Percentiles rank a stretch among this genome's conserved stretches.
phyloP scores from a whole-genome alignment of 2,797 vertebrate genomes.

The Trematomus bernacchii region DNA sequence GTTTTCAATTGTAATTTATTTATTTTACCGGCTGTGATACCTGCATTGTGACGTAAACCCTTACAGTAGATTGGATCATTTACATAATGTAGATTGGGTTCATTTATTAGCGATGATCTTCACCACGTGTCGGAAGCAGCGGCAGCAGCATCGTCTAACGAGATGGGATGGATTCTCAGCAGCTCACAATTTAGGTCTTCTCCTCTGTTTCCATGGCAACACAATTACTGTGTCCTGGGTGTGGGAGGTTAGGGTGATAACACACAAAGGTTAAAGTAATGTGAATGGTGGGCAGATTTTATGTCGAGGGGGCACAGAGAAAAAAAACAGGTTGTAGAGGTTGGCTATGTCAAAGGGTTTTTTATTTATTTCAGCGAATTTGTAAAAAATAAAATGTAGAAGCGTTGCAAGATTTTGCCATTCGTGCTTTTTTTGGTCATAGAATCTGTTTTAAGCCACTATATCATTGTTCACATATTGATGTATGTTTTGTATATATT shows the following conservation, averaged over 20 bases:
- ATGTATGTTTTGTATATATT: background rate
- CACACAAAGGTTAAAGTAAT: constrained; percentile 55
- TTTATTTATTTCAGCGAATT: background rate
- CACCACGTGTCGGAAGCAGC: constrained; percentile 37
- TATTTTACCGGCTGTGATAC: constrained; percentile 5
- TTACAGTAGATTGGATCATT: constrained; percentile 10
- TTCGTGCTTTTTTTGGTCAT: background rate
- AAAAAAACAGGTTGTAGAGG: constrained; percentile 2
- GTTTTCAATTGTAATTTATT: constrained; percentile 5
- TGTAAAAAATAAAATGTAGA: background rate
- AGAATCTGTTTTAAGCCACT: background rate
- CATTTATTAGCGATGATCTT: constrained; percentile 65
- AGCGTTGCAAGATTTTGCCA: background rate
- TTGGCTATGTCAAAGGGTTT: background rate
- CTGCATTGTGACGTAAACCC: background rate
- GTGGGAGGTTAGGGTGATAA: constrained; percentile 61
- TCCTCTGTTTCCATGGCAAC: constrained; percentile 80
- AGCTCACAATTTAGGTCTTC: constrained; percentile 57
- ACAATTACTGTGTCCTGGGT: constrained; percentile 61
- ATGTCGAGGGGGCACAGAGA: constrained; percentile 1
- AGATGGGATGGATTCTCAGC: constrained; percentile 67
- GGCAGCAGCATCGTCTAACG: constrained; percentile 57
- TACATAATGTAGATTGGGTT: constrained; percentile 43
- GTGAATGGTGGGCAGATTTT: constrained; percentile 21
- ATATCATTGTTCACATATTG: background rate